Evolutionary conservation across 2,113 vertebrate species (phyloP), one percentile per base, ranked within the genome.

Genomic region (Gymnarchus niloticus): DNA sequence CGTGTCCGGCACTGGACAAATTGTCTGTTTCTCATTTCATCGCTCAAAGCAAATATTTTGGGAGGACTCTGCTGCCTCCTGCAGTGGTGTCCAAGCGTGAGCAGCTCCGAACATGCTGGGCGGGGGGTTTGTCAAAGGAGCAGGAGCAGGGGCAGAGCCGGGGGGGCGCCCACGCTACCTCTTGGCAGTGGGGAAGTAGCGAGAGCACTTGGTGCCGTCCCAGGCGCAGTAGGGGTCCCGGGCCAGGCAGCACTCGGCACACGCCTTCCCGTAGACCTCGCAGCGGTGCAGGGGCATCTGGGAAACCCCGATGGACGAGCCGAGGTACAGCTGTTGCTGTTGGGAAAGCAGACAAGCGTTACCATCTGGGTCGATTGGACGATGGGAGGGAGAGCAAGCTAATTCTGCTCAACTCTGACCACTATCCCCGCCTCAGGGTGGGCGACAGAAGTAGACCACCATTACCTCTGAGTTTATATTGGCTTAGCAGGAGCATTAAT

Each of bases 171-270:
- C 28, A n/a, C 8, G 25, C 84, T 95, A 99, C 98, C 98, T 99
- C 90, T 99, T 99, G 49, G 98, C 96, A 88, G 97, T 97, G 84
- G 98, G 98, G 88, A 99, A 99, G 90, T 99, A 99, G 91, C 98
- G 96, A n/a, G 98, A 99, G 89, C 98, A 99, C 6, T 97, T 95
- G 0, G 95, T 94, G 76, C 98, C 98, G 23, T 99, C 98, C 98
- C 98, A 99, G 88, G 98, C 98, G 54, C 98, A 99, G 91, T 99
- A 99, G 14, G 98, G 98, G 91, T 99, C 98, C 85, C 97, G 93
- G 0, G 98, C 98, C 21, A 99, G 95, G 91, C 98, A 99, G 87
- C 98, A 99, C 88, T 99, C 98, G 0, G 98, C 98, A 28, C 98
- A 99, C 41, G 98, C 98, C 89, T 97, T 97, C 56, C 98, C 98